Percentiles rank a stretch among this genome's conserved stretches.
Evolutionary conservation across 2,888 invertebrate genomes (phyloP).

Genomic region (Hirudinaria manillensis): DNA sequence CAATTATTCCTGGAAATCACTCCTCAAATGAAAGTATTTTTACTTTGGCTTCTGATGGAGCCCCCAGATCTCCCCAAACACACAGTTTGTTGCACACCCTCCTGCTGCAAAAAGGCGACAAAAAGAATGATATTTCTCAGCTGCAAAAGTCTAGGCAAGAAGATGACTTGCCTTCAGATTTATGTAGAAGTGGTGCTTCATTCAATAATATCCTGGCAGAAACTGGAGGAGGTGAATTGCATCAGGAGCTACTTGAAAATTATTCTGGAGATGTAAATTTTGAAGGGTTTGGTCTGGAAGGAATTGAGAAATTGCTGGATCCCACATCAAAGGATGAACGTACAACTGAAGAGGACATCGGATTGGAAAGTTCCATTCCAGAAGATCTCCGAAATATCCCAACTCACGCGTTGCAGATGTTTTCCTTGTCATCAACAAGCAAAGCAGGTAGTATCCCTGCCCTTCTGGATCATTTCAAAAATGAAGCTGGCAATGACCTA

Average conservation of each 20-base stretch:
- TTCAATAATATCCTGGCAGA: background rate
- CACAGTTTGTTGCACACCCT: constrained; percentile 1
- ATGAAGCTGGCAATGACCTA: background rate
- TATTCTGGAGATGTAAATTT: constrained; percentile 1
- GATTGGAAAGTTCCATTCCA: constrained; percentile 18
- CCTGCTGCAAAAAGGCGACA: background rate
- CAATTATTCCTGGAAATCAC: too few species aligned
- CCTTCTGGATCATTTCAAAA: constrained; percentile 22
- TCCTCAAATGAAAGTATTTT: too few species aligned
- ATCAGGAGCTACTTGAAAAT: background rate
- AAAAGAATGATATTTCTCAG: background rate
- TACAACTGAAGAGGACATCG: background rate
- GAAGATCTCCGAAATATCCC: constrained; percentile 25
- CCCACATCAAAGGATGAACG: background rate
- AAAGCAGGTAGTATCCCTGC: constrained; percentile 5
- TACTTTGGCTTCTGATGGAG: background rate
- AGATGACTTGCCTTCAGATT: background rate
- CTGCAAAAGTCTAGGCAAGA: background rate
- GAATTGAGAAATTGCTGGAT: constrained; percentile 4
- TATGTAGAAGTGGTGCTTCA: background rate
- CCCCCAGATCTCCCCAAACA: background rate
- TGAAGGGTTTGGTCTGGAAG: background rate
- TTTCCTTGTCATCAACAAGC: constrained; percentile 6
- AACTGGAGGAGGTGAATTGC: too few species aligned
- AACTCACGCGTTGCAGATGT: constrained; percentile 12